Base-by-base conservation (phyloP, 2,113 vertebrate species). In the Laticauda colubrina region DNA sequence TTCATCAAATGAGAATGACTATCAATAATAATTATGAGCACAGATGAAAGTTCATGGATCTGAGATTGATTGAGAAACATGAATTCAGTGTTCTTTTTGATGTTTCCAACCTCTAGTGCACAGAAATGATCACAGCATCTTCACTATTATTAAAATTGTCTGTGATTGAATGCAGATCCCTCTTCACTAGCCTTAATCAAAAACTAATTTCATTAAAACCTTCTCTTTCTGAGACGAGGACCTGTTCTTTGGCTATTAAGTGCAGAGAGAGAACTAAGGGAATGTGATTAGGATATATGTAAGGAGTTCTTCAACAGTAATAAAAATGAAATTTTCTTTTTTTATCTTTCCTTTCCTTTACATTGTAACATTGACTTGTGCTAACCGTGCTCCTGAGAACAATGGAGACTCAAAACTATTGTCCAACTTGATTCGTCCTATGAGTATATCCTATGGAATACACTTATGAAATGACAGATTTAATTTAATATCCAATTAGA, bases 21-120 rank as follows among this genome's bases (percentile, higher is more conserved):
- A 85, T 75, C 85, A 93, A 34, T 5, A 0, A 2, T 93, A 94
- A 54, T 89, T 89, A 92, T 92, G 94, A 24, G 64, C 92, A 93
- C 0, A 0, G 43, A 75, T 92, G 43, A 24, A 55, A 14, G 61
- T 69, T 90, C 92, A 87, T 92, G 85, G 93, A 56, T 61, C 89
- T 89, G 92, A 95, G 59, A 86, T 64, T 85, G 48, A 94, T 93
- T 93, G 91, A 94, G 85, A 94, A 4, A 93, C 3, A 64, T 91
- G 43, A 24, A 51, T 8, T 5, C 56, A 59, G 45, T 12, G 55
- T 61, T 89, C 55, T 90, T 93, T 89, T 89, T 86, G n/a, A 89
- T 91, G 55, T 51, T 92, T 56, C 18, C 20, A 56, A 51, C n/a
- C 61, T 51, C 88, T 7, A 89, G 24, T n/a, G 24, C 54, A 89